Percentiles rank a stretch among this genome's conserved stretches.
Evolutionary conservation across 2,888 invertebrate species (phyloP).

Genomic region (Resseliella maxima): DNA sequence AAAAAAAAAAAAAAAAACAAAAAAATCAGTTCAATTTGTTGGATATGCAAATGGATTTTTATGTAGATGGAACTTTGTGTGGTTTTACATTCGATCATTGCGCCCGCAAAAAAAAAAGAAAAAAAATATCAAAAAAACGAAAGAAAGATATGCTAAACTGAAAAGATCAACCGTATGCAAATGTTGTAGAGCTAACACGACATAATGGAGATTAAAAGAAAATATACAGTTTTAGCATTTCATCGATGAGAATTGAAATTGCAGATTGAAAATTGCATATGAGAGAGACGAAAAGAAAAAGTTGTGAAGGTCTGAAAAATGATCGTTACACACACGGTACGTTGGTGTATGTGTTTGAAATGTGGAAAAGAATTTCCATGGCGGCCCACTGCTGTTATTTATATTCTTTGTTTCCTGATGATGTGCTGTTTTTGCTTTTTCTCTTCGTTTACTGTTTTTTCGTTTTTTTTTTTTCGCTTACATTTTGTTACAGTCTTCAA

Average conservation of each 20-base stretch:
- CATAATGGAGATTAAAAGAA: neutral
- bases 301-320: conserved; percentile 33
- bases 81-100: neutral
- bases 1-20: neutral
- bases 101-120: neutral
- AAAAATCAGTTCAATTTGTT: neutral
- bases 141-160: neutral
- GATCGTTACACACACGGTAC: neutral
- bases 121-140: too few species aligned
- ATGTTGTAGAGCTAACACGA: neutral
- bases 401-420: conserved; percentile 12
- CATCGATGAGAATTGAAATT: neutral
- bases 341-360: neutral
- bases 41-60: neutral
- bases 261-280: neutral
- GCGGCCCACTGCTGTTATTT: conserved; percentile 38
- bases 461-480: neutral
- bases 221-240: neutral
- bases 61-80: neutral
- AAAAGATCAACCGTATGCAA: neutral
- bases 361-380: conserved; percentile 13
- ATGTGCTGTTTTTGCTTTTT: too few species aligned
- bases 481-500: neutral
- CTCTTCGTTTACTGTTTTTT: too few species aligned
- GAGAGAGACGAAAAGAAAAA: neutral